A percentile compares a stretch with the other conserved stretches of the same genome.
These are phyloP conservation scores for Heliconius hermathena DNA, from an alignment of 1,140 invertebrate genomes.

Conservation along the genomic window DNA sequence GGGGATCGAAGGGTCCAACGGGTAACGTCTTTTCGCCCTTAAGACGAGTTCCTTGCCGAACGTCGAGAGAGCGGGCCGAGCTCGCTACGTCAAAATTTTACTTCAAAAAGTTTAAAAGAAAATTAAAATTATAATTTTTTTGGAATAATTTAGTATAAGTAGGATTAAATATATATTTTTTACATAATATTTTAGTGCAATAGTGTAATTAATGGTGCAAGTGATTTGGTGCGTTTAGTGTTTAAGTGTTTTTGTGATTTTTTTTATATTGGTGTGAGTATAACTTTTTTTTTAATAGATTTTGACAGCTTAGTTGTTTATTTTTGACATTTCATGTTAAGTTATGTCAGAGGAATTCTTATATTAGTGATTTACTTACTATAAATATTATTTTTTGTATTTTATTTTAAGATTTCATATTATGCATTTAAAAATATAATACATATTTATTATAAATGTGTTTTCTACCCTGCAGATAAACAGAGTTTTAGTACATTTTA, in stretches of 20 bases:
- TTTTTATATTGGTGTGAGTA: not conserved
- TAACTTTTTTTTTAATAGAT: not conserved
- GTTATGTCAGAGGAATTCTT: too few species aligned
- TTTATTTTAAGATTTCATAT: too few species aligned
- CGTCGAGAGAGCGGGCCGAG: conserved; percentile 67
- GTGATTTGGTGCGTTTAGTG: conserved; percentile 10
- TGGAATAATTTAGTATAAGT: not conserved
- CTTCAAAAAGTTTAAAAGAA: not conserved
- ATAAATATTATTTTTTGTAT: too few species aligned
- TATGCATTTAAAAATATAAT: too few species aligned
- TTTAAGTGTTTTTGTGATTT: not conserved
- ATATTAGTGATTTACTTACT: too few species aligned
- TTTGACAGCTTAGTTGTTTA: not conserved
- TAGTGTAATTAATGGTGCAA: conserved; percentile 8
- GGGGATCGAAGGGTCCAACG: conserved; percentile 69
- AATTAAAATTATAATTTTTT: not conserved
- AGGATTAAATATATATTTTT: conserved; percentile 2
- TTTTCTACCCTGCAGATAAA: too few species aligned
- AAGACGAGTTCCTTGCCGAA: conserved; percentile 78
- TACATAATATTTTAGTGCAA: not conserved
- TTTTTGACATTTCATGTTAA: not conserved
- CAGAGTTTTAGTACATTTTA: too few species aligned
- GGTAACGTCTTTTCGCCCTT: conserved; percentile 76
- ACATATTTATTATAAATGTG: too few species aligned
- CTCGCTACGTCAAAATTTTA: conserved; percentile 54